A percentile compares a stretch with the other conserved stretches of the same genome.
Conservation (phyloP, 2,797 vertebrate genomes). For the Cynopterus sphinx region DNA sequence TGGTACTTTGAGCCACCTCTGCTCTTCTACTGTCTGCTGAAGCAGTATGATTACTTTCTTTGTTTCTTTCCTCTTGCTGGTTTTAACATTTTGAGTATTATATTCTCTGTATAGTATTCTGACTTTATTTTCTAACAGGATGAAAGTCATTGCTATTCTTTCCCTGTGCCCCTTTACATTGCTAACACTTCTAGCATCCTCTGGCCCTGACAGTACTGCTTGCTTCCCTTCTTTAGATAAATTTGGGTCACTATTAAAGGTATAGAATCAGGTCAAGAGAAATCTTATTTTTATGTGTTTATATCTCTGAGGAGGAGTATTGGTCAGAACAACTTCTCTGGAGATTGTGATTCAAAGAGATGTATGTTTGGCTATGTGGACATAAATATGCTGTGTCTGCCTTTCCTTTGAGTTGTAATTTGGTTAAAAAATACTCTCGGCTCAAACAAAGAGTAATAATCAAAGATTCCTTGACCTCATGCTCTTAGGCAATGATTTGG, state of each 20-base stretch:
- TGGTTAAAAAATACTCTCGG: slow-evolving; percentile 28
- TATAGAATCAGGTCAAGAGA: not conserved
- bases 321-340: not conserved
- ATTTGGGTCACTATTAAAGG: not conserved
- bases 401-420: slow-evolving; percentile 22
- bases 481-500: not conserved
- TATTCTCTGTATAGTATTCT: not conserved
- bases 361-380: not conserved
- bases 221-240: not conserved
- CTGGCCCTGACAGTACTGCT: not conserved
- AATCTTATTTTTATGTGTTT: not conserved
- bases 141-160: not conserved
- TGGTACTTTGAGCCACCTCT: not conserved
- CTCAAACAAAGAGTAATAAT: not conserved
- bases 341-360: not conserved
- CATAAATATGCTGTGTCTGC: not conserved
- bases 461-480: not conserved
- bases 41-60: not conserved
- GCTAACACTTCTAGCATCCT: not conserved
- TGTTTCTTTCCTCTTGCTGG: not conserved
- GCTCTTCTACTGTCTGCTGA: not conserved
- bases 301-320: not conserved
- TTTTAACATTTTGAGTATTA: not conserved
- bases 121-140: not conserved
- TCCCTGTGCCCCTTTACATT: not conserved